Conservation (phyloP, 30 jellyfish, hydroid and myxozoan species). For the Sanderia malayensis region DNA sequence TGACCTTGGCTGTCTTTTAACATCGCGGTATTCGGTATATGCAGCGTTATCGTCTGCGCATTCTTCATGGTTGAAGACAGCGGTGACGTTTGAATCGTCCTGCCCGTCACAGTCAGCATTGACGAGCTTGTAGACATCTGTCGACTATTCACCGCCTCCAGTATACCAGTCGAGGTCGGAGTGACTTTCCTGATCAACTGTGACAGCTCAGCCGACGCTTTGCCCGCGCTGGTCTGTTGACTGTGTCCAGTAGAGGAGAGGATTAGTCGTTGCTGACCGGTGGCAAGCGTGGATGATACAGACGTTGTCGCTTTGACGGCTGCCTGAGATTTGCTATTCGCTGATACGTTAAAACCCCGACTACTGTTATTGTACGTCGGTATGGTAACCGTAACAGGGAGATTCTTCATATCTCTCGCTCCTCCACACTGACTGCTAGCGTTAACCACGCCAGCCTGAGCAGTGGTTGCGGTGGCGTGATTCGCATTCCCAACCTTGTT, state of each 20-base stretch:
- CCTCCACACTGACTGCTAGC: not conserved
- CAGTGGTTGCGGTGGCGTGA: not conserved
- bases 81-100: conserved; percentile 44
- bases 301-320: not conserved
- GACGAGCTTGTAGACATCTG: conserved; percentile 42
- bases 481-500: not conserved
- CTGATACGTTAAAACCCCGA: conserved; percentile 1
- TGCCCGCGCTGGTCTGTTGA: not conserved
- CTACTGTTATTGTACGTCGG: conserved; percentile 32
- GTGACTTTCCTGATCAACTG: conserved; percentile 13
- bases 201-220: conserved; percentile 23
- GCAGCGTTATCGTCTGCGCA: conserved; percentile 65
- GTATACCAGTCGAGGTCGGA: conserved; percentile 5
- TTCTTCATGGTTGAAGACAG: not conserved
- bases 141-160: conserved; percentile 7
- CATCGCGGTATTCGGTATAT: conserved; percentile 61
- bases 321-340: not conserved
- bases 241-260: conserved; percentile 2
- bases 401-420: conserved; percentile 1
- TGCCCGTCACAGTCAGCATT: conserved; percentile 42
- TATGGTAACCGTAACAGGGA: conserved; percentile 31
- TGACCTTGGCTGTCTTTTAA: conserved; percentile 47
- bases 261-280: not conserved
- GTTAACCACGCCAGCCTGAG: not conserved
- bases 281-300: not conserved